Evolutionary conservation across 2,888 invertebrate genomes (phyloP).

Genomic region (Nymphalis c-album): DNA sequence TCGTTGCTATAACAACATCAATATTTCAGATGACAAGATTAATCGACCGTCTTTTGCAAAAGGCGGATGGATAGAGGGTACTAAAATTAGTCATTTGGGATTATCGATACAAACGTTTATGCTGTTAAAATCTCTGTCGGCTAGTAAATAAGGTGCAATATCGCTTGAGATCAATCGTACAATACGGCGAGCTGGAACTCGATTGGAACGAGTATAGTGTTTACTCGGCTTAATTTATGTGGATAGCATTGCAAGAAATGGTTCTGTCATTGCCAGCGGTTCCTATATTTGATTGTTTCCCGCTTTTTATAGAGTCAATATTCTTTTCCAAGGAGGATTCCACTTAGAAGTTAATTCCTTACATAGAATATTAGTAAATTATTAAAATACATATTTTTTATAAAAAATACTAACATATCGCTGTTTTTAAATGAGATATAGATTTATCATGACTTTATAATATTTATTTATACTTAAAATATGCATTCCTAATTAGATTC

Average conservation of each 20-base stretch:
- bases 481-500: too few relatives aligned
- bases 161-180: conserved; percentile 2
- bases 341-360: neutral
- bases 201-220: conserved; percentile 38
- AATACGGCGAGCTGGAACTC: conserved; percentile 29
- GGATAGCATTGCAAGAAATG: conserved; percentile 42
- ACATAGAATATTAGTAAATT: neutral
- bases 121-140: conserved; percentile 17
- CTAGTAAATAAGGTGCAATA: conserved; percentile 18
- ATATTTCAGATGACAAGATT: conserved; percentile 70
- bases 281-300: conserved; percentile 36
- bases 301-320: conserved; percentile 23
- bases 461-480: too few relatives aligned
- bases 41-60: conserved; percentile 73
- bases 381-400: too few relatives aligned
- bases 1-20: conserved; percentile 56
- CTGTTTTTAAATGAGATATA: too few relatives aligned
- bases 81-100: conserved; percentile 74
- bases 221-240: conserved; percentile 42
- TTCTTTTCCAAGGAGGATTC: conserved; percentile 1
- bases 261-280: conserved; percentile 40
- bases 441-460: too few relatives aligned
- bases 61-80: conserved; percentile 59
- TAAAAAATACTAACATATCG: too few relatives aligned
- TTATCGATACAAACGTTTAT: conserved; percentile 43